phyloP scores from a whole-genome alignment of 2,113 vertebrate species.

The Dicrurus megarhynchus region DNA sequence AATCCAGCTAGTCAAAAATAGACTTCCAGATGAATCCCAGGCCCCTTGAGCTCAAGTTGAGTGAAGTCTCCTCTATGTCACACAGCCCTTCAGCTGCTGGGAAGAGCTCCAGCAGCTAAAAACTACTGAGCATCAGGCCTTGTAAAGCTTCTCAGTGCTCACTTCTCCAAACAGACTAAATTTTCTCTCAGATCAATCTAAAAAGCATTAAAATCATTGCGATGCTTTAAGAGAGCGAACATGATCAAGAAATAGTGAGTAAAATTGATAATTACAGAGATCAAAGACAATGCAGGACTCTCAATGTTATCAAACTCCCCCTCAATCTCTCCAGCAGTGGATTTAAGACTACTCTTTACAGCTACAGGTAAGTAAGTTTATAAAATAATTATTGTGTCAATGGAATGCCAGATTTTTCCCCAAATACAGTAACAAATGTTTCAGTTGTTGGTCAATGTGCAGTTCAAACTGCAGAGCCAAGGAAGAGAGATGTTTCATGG shows the following conservation, averaged over 20 bases:
- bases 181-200: background rate
- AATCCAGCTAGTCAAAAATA: slow-evolving; percentile 44
- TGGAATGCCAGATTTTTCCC: background rate
- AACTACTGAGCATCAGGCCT: background rate
- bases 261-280: background rate
- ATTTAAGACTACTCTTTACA: background rate
- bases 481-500: background rate
- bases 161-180: background rate
- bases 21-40: slow-evolving; percentile 14
- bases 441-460: background rate
- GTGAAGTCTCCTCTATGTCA: background rate
- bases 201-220: background rate
- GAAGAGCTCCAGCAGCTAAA: slow-evolving; percentile 8
- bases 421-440: background rate
- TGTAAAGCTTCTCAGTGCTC: background rate
- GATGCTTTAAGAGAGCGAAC: background rate
- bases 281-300: background rate
- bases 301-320: background rate
- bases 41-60: background rate
- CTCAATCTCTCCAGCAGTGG: background rate
- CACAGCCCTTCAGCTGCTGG: background rate
- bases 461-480: slow-evolving; percentile 3
- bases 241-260: background rate
- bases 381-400: background rate
- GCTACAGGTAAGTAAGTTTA: background rate